Evolutionary conservation across 2,113 vertebrate species (phyloP).

Genomic region (Haplotaxodon microlepis): DNA sequence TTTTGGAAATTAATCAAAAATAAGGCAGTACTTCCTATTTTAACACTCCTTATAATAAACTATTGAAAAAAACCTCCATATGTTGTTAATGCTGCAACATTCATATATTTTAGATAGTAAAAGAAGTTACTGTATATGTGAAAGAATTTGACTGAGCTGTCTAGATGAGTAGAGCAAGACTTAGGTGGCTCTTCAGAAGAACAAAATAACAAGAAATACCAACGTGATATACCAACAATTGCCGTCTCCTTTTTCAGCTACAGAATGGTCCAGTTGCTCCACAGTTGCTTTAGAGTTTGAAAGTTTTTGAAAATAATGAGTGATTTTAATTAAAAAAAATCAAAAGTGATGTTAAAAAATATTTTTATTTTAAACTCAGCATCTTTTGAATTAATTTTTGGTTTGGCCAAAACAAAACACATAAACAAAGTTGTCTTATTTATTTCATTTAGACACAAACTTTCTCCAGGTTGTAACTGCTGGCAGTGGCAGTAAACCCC

Average conservation of each 20-base stretch:
- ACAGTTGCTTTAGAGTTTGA: neutral
- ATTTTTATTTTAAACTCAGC: neutral
- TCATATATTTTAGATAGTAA: neutral
- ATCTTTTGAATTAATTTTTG: neutral
- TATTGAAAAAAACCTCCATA: neutral
- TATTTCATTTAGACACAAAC: neutral
- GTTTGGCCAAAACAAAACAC: neutral
- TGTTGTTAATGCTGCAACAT: neutral
- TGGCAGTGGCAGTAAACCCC: neutral
- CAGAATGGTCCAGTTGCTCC: neutral
- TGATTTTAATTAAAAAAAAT: accelerated
- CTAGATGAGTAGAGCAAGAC: neutral
- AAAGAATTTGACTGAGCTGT: neutral
- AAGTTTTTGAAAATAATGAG: neutral
- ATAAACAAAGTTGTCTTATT: neutral
- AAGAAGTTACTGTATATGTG: neutral
- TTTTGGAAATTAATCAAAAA: neutral
- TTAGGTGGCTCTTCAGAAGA: neutral
- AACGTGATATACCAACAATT: neutral
- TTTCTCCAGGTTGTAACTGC: neutral
- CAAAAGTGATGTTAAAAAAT: neutral
- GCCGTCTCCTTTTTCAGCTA: neutral
- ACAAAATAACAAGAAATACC: neutral
- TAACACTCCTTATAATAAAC: neutral
- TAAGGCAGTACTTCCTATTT: neutral